Conservation (phyloP, 2,113 vertebrate genomes). For the Mola mola region DNA sequence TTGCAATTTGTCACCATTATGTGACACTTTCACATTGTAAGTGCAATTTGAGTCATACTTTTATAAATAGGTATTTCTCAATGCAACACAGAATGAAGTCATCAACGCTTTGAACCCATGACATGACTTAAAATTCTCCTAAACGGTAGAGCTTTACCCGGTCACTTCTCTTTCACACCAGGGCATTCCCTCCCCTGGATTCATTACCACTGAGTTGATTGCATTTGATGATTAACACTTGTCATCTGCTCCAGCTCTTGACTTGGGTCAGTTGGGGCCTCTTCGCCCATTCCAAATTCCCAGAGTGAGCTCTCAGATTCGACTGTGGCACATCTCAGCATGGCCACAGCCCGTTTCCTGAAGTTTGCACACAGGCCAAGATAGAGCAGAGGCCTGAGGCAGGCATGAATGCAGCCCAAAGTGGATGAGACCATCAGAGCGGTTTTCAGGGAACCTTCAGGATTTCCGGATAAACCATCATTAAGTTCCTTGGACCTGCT, state of each 20-base stretch:
- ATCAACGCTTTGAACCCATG: background rate
- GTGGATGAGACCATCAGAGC: slow-evolving; percentile 69
- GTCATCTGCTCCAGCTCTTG: slow-evolving; percentile 29
- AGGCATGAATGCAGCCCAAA: slow-evolving; percentile 83
- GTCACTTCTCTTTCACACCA: slow-evolving; percentile 6
- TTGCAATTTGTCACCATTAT: background rate
- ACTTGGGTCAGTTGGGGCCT: slow-evolving; percentile 7
- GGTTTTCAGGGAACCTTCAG: slow-evolving; percentile 12
- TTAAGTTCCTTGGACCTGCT: slow-evolving; percentile 1
- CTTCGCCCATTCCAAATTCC: slow-evolving; percentile 49
- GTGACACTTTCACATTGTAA: slow-evolving; percentile 9
- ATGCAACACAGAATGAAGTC: background rate
- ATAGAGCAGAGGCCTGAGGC: slow-evolving; percentile 87
- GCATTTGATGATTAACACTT: background rate
- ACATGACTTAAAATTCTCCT: slow-evolving; percentile 15
- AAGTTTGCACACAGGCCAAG: slow-evolving; percentile 81
- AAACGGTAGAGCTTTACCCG: background rate
- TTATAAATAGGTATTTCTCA: slow-evolving; percentile 3
- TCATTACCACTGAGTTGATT: background rate
- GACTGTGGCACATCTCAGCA: slow-evolving; percentile 46
- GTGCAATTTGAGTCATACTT: background rate
- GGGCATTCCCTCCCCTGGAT: background rate
- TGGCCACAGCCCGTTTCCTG: slow-evolving; percentile 59
- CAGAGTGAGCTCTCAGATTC: slow-evolving; percentile 51
- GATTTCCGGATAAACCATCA: accelerated